Evolutionary conservation across 30 jellyfish, hydroid and myxozoan genomes (phyloP), one percentile per base, ranked within the genome.

Genomic region (Haliclystus octoradiatus): DNA sequence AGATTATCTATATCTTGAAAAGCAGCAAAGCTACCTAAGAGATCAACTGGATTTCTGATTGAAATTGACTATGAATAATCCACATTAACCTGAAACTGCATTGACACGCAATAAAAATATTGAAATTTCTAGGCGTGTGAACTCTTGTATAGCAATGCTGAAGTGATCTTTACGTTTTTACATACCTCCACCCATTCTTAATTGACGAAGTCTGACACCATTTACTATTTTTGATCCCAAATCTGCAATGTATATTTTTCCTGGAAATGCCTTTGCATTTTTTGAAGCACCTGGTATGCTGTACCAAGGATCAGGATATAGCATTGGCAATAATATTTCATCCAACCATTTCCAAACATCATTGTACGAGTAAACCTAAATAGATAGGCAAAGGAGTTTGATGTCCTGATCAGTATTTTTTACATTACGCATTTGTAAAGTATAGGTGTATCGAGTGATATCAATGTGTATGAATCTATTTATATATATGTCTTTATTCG

Each of bases 271-370:
- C n/a, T 46, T 19, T 31, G 88, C 77, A 60, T 71, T 73, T 52
- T 30, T 24, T 1, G 88, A 84, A 34, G 26, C 79, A 0, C 30
- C 33, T 28, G 72, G 26, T 13, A 49, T 33, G 31, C 50, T 47
- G 78, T 74, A 89, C 98, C 98, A 89, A 2, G 85, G 85, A 30
- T 31, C 47, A 3, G 98, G 98, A 30, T 66, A 89, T 26, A 89
- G 77, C 51, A 31, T 47, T n/a, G 70, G 82, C 19, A 89, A 50
- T 15, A 89, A 66, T 23, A 63, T 61, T 3, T 72, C 28, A 12
- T 76, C 95, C 19, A 82, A 70, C 95, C 95, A 89, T 0, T 51
- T 46, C 98, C 98, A 89, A 78, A 89, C 76, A 64, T 75, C 94
- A 52, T 89, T 75, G 60, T 82, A 73, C 1, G 95, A 74, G 27